Evolutionary conservation across 53 echinoderm and acorn worm genomes (phyloP).

Genomic region (Astropecten irregularis): DNA sequence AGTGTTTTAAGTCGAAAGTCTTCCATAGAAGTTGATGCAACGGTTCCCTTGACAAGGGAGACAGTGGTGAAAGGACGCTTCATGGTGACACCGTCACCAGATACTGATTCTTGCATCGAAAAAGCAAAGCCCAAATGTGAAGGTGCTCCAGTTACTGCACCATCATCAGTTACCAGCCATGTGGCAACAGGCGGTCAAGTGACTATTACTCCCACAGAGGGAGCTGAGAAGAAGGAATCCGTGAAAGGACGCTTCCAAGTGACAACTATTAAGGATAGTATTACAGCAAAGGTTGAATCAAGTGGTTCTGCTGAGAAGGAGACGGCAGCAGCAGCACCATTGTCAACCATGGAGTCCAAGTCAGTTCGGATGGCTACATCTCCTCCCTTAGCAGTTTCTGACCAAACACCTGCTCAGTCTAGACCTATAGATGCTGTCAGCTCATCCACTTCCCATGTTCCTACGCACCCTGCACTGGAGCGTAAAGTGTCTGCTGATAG

Average conservation of each 20-base stretch:
- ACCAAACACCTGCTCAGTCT: constrained; percentile 10
- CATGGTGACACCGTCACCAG: constrained; percentile 4
- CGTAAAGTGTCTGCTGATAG: constrained; percentile 67
- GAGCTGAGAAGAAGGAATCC: neutral
- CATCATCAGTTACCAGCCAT: constrained; percentile 10
- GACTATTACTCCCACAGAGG: constrained; percentile 6
- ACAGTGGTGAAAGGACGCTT: constrained; percentile 26
- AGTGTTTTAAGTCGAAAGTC: constrained; percentile 53
- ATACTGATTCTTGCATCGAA: neutral
- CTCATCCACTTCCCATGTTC: neutral
- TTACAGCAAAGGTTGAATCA: constrained; percentile 4
- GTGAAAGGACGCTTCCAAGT: constrained; percentile 78
- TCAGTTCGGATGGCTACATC: constrained; percentile 22
- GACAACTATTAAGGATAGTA: constrained; percentile 59
- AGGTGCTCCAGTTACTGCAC: neutral
- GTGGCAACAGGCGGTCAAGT: neutral
- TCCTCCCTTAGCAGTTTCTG: neutral
- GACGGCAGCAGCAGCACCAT: neutral
- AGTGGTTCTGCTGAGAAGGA: constrained; percentile 6
- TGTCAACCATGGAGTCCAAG: neutral
- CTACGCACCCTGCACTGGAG: constrained; percentile 24
- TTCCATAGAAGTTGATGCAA: constrained; percentile 58
- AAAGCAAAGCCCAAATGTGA: neutral
- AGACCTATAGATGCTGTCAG: neutral
- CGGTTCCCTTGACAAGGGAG: constrained; percentile 37